Base-by-base conservation (phyloP, 2,797 vertebrate species). In the Pseudomugil tenellus region DNA sequence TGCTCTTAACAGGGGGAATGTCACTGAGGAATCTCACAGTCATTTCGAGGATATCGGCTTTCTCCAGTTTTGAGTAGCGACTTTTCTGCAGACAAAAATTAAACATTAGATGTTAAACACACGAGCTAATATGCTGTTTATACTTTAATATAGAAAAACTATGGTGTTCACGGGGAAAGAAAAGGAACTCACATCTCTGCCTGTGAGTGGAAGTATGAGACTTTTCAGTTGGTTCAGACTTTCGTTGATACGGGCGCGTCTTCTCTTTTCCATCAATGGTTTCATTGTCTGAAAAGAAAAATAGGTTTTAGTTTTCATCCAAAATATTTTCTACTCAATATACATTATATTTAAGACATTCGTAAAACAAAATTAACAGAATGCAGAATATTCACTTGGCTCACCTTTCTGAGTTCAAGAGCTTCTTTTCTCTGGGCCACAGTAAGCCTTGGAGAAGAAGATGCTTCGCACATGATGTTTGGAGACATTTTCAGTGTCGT, bases 1-100 rank as follows among this genome's bases (percentile, higher is more conserved):
- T 90, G 28, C 14, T 67, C 29, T 74, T 89, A 1, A 76, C 51
- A 4, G 80, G 85, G 0, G 68, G 94, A 3, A 94, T 87, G 41
- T 96, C 94, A 56, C 87, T 89, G 11, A 97, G 95, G 85, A 97
- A 96, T 61, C 90, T 92, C 72, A 96, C 95, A 1, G 96, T 95
- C 96, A 96, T 96, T 72, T 97, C 96, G 71, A 97, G 90, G 75
- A 97, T 94, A 76, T 95, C 96, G 0, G 96, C 96, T 87, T 97
- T 97, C 82, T 97, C 96, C 59, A 97, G 88, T 74, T 96, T 96
- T 10, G 95, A 96, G 74, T 89, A 92, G 74, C 91, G 88, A 57
- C 90, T 94, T 62, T 91, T 94, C 96, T 96, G 83, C 11, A 73
- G 63, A 17, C 29, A 68, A 67, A 49, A 73, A 55, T 10, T 0